A percentile compares a stretch with the other conserved stretches of the same genome.
These are phyloP conservation scores for Delia radicum DNA, from an alignment of 1,140 invertebrate genomes.

Conservation along the genomic window DNA sequence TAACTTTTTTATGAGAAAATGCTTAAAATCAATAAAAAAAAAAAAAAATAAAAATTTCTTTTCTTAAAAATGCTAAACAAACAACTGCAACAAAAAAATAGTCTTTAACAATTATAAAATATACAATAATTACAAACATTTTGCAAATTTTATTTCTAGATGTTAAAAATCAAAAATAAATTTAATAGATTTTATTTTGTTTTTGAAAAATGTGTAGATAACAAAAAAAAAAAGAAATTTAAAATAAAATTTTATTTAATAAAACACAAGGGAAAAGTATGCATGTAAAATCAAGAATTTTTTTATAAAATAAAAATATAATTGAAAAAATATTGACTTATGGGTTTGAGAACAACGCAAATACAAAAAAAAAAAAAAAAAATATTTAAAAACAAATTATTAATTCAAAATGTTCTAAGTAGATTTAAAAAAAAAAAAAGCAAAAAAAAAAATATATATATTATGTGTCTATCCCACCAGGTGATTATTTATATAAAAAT, in stretches of 20 bases:
- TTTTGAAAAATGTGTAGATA: too few relatives aligned
- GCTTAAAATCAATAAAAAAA: neutral
- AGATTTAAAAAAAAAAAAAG: neutral
- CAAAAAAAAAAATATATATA: slow-evolving; percentile 10
- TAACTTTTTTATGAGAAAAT: neutral
- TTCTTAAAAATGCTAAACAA: too few relatives aligned
- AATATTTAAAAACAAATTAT: neutral
- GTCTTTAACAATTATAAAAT: too few relatives aligned
- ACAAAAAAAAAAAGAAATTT: too few relatives aligned
- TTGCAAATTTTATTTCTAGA: neutral
- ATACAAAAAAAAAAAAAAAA: neutral
- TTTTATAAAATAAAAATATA: neutral
- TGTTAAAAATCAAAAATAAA: neutral
- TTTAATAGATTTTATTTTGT: too few relatives aligned
- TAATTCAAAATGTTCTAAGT: slow-evolving; percentile 3
- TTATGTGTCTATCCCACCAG: slow-evolving; percentile 21
- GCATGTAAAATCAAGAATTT: neutral
- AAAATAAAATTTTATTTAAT: neutral
- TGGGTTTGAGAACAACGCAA: slow-evolving; percentile 22
- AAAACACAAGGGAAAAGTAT: neutral
- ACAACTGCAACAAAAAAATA: too few relatives aligned
- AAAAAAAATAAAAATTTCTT: too few relatives aligned
- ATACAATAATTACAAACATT: too few relatives aligned
- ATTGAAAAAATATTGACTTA: neutral
- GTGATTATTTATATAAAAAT: slow-evolving; percentile 22